Percentiles rank a stretch among this genome's conserved stretches.
These are phyloP conservation scores for Phallusia fumigata DNA, from an alignment of 23 tunicate species.

Conservation along the genomic window DNA sequence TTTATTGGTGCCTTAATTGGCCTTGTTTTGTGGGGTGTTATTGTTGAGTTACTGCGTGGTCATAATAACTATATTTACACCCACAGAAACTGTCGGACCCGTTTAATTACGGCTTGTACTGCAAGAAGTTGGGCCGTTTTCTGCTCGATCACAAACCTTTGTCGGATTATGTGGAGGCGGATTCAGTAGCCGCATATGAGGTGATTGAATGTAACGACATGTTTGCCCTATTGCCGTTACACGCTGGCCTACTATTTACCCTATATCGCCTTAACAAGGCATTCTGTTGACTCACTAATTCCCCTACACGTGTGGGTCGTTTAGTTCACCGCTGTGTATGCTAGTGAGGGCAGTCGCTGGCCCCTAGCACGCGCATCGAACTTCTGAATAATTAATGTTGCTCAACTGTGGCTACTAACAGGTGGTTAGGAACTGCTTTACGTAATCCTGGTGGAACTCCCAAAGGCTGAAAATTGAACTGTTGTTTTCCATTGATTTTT, in stretches of 20 bases:
- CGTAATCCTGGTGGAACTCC: not conserved
- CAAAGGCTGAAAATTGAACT: not conserved
- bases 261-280: not conserved
- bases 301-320: not conserved
- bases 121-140: slow-evolving; percentile 57
- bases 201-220: slow-evolving; percentile 16
- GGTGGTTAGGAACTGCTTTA: not conserved
- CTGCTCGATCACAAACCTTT: slow-evolving; percentile 65
- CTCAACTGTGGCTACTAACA: not conserved
- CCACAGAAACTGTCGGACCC: slow-evolving; percentile 60
- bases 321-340: not conserved
- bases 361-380: not conserved
- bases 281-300: not conserved
- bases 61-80: not conserved
- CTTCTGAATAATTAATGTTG: slow-evolving; percentile 6
- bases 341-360: not conserved
- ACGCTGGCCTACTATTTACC: not conserved
- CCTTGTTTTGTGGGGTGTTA: too few species aligned
- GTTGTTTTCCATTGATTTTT: not conserved
- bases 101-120: slow-evolving; percentile 61
- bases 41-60: too few species aligned
- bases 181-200: slow-evolving; percentile 58
- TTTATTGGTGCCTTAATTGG: too few species aligned
- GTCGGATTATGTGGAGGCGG: slow-evolving; percentile 67
- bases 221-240: not conserved